Conservation (phyloP, 2,113 vertebrate species). For the Sinosuthora webbiana region DNA sequence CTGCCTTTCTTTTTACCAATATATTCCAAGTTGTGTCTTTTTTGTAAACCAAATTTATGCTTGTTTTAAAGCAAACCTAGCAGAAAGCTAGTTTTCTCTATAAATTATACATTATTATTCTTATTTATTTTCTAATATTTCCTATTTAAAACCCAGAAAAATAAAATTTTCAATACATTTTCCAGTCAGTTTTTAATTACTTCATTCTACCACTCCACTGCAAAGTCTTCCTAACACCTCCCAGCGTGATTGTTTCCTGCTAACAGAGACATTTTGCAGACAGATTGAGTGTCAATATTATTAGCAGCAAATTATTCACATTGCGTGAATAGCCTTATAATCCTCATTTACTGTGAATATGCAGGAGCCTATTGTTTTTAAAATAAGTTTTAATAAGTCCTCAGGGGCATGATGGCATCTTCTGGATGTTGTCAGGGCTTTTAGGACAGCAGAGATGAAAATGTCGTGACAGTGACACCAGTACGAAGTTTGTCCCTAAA, state of each 20-base stretch:
- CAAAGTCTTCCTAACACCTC: conserved; percentile 51
- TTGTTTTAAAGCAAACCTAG: background rate
- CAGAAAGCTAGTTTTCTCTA: background rate
- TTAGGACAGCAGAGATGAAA: background rate
- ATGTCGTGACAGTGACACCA: background rate
- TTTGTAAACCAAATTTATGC: background rate
- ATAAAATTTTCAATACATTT: background rate
- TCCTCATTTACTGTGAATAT: background rate
- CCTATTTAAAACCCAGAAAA: background rate
- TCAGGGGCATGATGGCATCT: background rate
- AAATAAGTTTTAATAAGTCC: background rate
- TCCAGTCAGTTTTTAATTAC: background rate
- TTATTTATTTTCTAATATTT: background rate
- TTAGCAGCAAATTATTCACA: conserved; percentile 63
- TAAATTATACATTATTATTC: background rate
- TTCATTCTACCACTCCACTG: background rate
- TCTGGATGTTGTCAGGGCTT: background rate
- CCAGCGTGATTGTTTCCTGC: conserved; percentile 27
- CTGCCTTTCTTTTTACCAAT: background rate
- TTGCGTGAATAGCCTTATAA: conserved; percentile 46
- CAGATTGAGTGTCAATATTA: conserved; percentile 64
- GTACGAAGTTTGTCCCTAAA: background rate
- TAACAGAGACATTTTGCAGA: conserved; percentile 53
- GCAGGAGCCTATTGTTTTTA: conserved; percentile 8
- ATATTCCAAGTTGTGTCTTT: background rate